Percentiles rank a stretch among this genome's conserved stretches.
phyloP scores from a whole-genome alignment of 2,113 vertebrate genomes.

The Heterochromis multidens region DNA sequence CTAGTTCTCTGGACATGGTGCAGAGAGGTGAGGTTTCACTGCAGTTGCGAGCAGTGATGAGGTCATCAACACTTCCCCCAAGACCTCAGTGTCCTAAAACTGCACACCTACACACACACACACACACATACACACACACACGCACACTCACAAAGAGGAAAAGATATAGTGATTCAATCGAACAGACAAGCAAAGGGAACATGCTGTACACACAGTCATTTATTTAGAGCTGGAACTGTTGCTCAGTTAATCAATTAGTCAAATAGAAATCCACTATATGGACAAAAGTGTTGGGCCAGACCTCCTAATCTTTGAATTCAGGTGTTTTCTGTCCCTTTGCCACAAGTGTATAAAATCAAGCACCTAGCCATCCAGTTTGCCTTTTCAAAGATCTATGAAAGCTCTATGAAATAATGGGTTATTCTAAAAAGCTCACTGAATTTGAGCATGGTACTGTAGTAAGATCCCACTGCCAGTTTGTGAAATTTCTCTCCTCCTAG shows the following conservation, averaged over 20 bases:
- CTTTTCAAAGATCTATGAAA: neutral
- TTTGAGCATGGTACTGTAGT: neutral
- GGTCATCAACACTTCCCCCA: slow-evolving; percentile 47
- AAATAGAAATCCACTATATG: neutral
- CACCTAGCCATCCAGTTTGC: no score
- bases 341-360: neutral
- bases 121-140: neutral
- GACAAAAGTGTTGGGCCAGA: accelerated
- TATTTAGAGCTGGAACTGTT: neutral
- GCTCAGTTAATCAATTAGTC: neutral
- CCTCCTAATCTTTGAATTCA: neutral
- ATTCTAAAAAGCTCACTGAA: no score
- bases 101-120: neutral
- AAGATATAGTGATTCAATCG: neutral
- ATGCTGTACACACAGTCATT: neutral
- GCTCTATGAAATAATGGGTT: no score
- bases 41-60: slow-evolving; percentile 49
- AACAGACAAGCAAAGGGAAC: neutral
- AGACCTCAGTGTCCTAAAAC: slow-evolving; percentile 4
- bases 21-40: slow-evolving; percentile 55
- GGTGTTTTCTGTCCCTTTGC: neutral
- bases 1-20: slow-evolving; percentile 27
- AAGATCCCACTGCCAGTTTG: neutral
- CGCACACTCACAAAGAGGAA: neutral
- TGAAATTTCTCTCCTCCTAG: neutral